A percentile compares a stretch with the other conserved stretches of the same genome.
These are phyloP conservation scores for Lasioglossum albipes DNA, from an alignment of 1,140 invertebrate genomes.

Conservation along the genomic window DNA sequence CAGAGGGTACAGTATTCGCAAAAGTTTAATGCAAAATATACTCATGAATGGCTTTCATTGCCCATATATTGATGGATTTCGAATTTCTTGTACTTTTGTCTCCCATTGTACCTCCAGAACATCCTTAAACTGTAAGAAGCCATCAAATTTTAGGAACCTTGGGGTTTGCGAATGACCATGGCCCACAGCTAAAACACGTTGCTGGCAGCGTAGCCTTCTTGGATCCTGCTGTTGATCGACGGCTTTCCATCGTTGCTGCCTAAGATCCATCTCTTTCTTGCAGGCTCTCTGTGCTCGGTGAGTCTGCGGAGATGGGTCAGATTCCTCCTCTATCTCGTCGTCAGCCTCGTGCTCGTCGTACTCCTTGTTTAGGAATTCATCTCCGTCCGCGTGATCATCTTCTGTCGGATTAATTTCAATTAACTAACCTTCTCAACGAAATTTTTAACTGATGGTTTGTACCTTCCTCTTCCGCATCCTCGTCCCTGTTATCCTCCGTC, in stretches of 20 bases:
- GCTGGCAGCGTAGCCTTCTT: slow-evolving; percentile 32
- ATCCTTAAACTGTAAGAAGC: too few relatives aligned
- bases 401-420: slow-evolving; percentile 16
- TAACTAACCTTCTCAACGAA: too few relatives aligned
- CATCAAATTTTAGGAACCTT: slow-evolving; percentile 43
- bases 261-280: slow-evolving; percentile 37
- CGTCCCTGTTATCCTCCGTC: slow-evolving; percentile 54
- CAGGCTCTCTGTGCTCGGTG: slow-evolving; percentile 6
- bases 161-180: slow-evolving; percentile 23
- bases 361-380: slow-evolving; percentile 54
- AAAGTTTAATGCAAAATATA: too few relatives aligned
- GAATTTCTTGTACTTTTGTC: too few relatives aligned
- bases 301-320: slow-evolving; percentile 32
- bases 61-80: too few relatives aligned
- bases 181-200: slow-evolving; percentile 2
- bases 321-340: slow-evolving; percentile 65
- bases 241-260: slow-evolving; percentile 39
- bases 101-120: too few relatives aligned
- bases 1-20: too few relatives aligned
- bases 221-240: slow-evolving; percentile 33
- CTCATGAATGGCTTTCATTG: too few relatives aligned
- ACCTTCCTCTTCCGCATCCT: slow-evolving; percentile 62
- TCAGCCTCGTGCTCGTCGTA: slow-evolving; percentile 64
- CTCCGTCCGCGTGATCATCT: slow-evolving; percentile 49
- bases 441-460: neutral